Conservation (phyloP, 2,888 invertebrate species). For the Platycheirus rosarum region DNA sequence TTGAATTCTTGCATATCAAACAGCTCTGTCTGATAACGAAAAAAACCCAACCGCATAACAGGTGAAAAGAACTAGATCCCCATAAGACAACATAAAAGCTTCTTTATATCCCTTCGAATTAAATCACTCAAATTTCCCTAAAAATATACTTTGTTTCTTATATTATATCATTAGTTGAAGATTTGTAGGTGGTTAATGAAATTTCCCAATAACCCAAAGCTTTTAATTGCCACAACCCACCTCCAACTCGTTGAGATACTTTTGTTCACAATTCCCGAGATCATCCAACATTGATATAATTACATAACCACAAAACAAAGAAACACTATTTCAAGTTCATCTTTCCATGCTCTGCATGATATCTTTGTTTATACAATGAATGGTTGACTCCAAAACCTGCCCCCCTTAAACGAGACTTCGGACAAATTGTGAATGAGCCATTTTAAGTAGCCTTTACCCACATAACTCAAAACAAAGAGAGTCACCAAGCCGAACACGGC, state of each 20-base stretch:
- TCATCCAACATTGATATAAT: neutral
- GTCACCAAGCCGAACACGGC: constrained; percentile 19
- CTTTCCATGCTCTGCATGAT: constrained; percentile 42
- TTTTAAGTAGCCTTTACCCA: constrained; percentile 39
- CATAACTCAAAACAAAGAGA: constrained; percentile 44
- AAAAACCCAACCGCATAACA: constrained; percentile 7
- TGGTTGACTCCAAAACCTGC: constrained; percentile 11
- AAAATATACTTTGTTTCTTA: constrained; percentile 2
- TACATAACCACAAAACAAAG: constrained; percentile 22
- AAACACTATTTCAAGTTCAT: constrained; percentile 53
- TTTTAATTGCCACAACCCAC: neutral
- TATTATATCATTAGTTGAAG: constrained; percentile 38
- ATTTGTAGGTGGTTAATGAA: constrained; percentile 13
- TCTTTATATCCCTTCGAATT: constrained; percentile 1
- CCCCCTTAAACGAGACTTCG: neutral
- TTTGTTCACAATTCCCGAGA: neutral
- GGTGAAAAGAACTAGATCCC: constrained; percentile 38
- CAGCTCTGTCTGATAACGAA: constrained; percentile 10
- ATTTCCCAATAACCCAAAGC: constrained; percentile 1
- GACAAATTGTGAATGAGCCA: constrained; percentile 50
- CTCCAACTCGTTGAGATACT: too few species aligned
- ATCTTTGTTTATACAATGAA: constrained; percentile 47
- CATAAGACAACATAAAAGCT: constrained; percentile 15
- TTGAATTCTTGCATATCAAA: constrained; percentile 6
- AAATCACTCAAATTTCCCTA: constrained; percentile 36